Evolutionary conservation across 2,113 vertebrate genomes (phyloP).

Genomic region (Charadrius vociferus): DNA sequence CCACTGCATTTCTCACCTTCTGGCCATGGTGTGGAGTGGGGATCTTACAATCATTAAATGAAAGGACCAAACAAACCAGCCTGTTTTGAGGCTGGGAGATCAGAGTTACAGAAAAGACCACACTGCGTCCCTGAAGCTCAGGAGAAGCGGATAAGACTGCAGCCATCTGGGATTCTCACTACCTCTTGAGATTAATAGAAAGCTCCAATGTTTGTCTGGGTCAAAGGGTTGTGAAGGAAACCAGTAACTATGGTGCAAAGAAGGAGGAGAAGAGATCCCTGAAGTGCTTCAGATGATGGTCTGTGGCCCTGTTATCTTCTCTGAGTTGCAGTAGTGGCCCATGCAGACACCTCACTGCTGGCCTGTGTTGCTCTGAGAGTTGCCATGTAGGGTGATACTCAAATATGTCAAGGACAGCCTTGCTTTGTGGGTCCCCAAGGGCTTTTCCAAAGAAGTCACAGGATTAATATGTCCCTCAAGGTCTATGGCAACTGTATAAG

Average conservation of each 20-base stretch:
- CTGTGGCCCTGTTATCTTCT: not conserved
- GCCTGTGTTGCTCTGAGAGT: not conserved
- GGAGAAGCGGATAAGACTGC: not conserved
- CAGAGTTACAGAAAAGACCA: not conserved
- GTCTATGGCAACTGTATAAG: not conserved
- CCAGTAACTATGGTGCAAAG: not conserved
- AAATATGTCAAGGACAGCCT: not conserved
- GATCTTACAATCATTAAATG: not conserved
- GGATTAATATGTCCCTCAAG: not conserved
- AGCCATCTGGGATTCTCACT: not conserved
- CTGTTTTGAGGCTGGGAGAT: not conserved
- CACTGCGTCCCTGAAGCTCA: not conserved
- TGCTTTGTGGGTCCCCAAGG: not conserved
- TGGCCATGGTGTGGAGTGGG: not conserved
- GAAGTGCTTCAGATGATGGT: not conserved
- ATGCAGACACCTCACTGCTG: not conserved
- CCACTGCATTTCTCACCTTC: not conserved
- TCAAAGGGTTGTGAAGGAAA: not conserved
- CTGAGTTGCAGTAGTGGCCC: not conserved
- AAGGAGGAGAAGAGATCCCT: not conserved
- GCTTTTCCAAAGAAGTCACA: not conserved
- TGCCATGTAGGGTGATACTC: not conserved
- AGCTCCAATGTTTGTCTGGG: not conserved
- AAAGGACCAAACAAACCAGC: not conserved
- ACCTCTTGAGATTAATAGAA: not conserved